phyloP scores from a whole-genome alignment of 2,888 invertebrate genomes.

The Cheilosia scutellata region DNA sequence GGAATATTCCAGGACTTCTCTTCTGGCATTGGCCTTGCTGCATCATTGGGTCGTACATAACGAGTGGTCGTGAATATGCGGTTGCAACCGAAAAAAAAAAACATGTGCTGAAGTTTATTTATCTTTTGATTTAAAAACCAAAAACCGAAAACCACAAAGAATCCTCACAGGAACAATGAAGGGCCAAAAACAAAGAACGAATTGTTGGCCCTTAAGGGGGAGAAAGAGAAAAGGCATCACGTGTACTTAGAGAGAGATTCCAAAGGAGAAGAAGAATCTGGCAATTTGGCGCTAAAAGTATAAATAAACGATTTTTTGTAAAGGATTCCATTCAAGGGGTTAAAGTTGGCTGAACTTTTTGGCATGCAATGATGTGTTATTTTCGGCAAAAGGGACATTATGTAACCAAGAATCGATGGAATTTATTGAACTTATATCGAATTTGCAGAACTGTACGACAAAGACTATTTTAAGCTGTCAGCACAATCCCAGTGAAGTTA shows the following conservation, averaged over 20 bases:
- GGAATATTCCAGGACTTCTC: conserved; percentile 48
- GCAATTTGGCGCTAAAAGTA: conserved; percentile 22
- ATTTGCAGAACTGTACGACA: too few species aligned
- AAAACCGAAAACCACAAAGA: conserved; percentile 47
- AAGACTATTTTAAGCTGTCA: too few species aligned
- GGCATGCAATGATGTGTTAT: conserved; percentile 5
- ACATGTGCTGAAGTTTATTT: conserved; percentile 40
- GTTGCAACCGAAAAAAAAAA: conserved; percentile 20
- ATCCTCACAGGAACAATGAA: conserved; percentile 32
- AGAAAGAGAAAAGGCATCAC: conserved; percentile 1
- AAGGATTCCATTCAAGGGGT: conserved; percentile 15
- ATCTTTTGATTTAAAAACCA: conserved; percentile 12
- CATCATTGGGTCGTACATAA: conserved; percentile 26
- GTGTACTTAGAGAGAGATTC: conserved; percentile 30
- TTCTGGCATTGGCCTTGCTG: conserved; percentile 65
- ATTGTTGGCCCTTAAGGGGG: conserved; percentile 39
- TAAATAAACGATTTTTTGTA: conserved; percentile 9
- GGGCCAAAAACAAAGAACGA: conserved; percentile 22
- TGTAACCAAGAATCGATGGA: background rate
- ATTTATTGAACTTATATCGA: background rate
- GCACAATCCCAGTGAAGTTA: too few species aligned
- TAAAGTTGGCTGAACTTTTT: conserved; percentile 35
- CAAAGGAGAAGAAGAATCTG: background rate
- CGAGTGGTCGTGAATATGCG: background rate
- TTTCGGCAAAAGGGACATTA: conserved; percentile 1